Evolutionary conservation across 1,140 invertebrate genomes (phyloP), one percentile per base, ranked within the genome.

Genomic region (Sminthurides bifidus): DNA sequence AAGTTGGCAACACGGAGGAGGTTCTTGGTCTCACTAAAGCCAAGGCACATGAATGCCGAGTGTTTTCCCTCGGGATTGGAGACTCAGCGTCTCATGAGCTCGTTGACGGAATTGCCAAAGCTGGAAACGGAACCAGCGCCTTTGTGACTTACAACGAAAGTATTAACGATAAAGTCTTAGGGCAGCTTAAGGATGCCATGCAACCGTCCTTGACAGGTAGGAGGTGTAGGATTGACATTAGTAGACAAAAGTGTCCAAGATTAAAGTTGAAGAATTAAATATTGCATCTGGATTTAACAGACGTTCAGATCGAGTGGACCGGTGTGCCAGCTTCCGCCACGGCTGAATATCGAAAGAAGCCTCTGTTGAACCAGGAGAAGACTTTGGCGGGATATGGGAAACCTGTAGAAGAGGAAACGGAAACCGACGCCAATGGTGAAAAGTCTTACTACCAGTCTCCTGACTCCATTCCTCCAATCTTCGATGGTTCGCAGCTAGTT

Each of bases 21-120:
- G 60, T 71, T 17, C 49, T 68, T 44, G 43, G 58, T 1, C 46
- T 71, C 14, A 67, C 69, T 12, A 59, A 56, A 35, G 49, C 57
- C 8, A 60, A 70, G 45, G 55, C 62, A 10, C 48, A 65, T 27
- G 53, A 62, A 12, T 64, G 55, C 6, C 65, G 70, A 21, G 63
- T 70, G 14, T 71, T 72, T 61, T 52, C 68, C 14, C 55, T 71
- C 10, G 70, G 71, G 14, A 67, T 71, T 31, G 71, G 70, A 6
- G 49, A 64, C 26, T 63, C 63, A 1, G 68, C 66, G 12, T 68
- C 67, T 0, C 69, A 68, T 17, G 54, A 68, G 45, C 54, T 72
- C 12, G 65, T 72, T 2, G 66, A 68, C 45, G 67, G 69, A 15
- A 58, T 70, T 8, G 71, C 70, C 17, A 56, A 62, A 48, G 68